Base-by-base conservation (phyloP, 2,797 vertebrate genomes). In the Protonibea diacanthus region DNA sequence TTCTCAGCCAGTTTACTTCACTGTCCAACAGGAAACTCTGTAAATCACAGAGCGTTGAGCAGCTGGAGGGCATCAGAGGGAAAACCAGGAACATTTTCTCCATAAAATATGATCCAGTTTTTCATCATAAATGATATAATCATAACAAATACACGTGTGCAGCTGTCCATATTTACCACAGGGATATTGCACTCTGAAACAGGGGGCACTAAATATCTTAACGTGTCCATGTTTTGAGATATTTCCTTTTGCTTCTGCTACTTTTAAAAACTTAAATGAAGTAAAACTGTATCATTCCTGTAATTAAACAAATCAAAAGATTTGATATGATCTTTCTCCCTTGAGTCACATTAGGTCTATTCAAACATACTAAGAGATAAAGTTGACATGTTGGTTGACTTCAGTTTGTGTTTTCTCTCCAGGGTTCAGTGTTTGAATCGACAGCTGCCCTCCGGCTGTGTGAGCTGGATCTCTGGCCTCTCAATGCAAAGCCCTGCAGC, bases 361-460 rank as follows among this genome's bases (percentile, higher is more conserved):
- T 80, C 82, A 84, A 82, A 89, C 82, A 82, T 0, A 1, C 21
- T 33, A n/a, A 60, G 3, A 61, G 65, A 72, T 47, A 11, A 21
- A 10, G 78, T 1, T 44, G 80, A 74, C 78, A 63, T 72, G 85
- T 82, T 79, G 71, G 74, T 81, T 74, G 78, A 76, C 69, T 75
- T 40, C 23, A 38, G 70, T 57, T 55, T 84, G 74, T 58, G 76
- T 84, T 86, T 80, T 20, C 29, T 57, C 77, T 38, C n/a, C 55
- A 49, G 58, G 76, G 57, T 65, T 76, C 48, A 23, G 57, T 20
- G 80, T 62, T 74, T 69, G 51, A 83, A 71, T 51, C 15, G 27
- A 78, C 56, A 45, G 65, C 73, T 48, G 68, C 72, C 85, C 76
- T 44, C 57, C 0, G 47, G 85, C 65, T 82, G 80, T 84, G 74